Base-by-base conservation (phyloP, 2,888 invertebrate species). In the Hypselothyrea guttata region DNA sequence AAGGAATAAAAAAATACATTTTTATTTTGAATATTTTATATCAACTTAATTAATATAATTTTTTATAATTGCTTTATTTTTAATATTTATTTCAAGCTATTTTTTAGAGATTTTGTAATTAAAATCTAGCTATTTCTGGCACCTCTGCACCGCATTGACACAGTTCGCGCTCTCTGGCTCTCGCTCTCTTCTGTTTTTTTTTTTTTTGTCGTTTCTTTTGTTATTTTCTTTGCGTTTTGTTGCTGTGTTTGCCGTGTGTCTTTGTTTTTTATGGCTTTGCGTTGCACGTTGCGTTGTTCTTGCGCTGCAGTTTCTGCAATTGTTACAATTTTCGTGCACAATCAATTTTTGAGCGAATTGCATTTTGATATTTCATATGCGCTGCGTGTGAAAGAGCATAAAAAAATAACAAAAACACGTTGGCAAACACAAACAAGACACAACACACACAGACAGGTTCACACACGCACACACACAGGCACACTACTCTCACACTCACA, bases 151-250 rank as follows among this genome's bases (percentile, higher is more conserved):
- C 76, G 79, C 75, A 75, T 79, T 75, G 83, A 75, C 77, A 82
- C 79, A 78, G 52, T 83, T 79, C 57, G 75, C 77, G 74, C 84
- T 84, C 84, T 77, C 77, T 79, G 54, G 75, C 82, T 69, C 65
- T 18, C 45, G 56, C 62, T 71, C 82, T 73, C 54, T 64, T 52
- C 57, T 37, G 57, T 49, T 40, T 41, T 41, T 41, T 18, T 27
- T 49, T 27, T 28, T 11, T 30, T 12, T 30, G 12, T 27, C 42
- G 41, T 16, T 42, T 40, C n/a, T n/a, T n/a, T n/a, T n/a, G n/a
- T n/a, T n/a, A n/a, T n/a, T n/a, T n/a, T 31, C 12, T 8, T 31
- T 33, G 18, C 22, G 11, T 37, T 53, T 22, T 40, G 47, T 44
- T 55, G n/a, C n/a, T 69, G 70, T 57, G 70, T 68, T 68, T 68